Percentiles rank a stretch among this genome's conserved stretches.
Conservation (phyloP, 2,888 invertebrate species). For the Hemicrepidius hirtus region DNA sequence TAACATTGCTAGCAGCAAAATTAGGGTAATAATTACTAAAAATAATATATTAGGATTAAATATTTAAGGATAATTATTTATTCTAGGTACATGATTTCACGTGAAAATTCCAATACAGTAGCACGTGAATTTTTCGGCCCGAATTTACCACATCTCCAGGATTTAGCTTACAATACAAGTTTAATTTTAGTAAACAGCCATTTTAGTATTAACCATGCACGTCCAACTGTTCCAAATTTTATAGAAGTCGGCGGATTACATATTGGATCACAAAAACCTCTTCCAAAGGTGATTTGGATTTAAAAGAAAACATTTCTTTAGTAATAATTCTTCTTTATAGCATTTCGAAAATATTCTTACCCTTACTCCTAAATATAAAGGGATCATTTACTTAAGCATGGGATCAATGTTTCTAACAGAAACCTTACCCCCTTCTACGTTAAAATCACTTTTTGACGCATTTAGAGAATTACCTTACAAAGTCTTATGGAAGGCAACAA, state of each 20-base stretch:
- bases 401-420: constrained; percentile 77
- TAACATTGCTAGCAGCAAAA: constrained; percentile 59
- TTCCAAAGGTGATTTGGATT: constrained; percentile 70
- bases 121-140: constrained; percentile 74
- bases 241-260: constrained; percentile 77
- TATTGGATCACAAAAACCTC: constrained; percentile 69
- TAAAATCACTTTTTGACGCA: constrained; percentile 73
- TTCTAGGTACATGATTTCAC: background rate
- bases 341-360: constrained; percentile 60
- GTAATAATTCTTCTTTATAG: too few relatives aligned
- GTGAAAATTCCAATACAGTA: background rate
- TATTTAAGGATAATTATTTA: background rate
- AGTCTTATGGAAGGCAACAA: constrained; percentile 75
- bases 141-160: constrained; percentile 70
- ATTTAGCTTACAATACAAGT: constrained; percentile 74
- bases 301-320: too few relatives aligned
- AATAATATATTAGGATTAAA: too few relatives aligned
- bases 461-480: constrained; percentile 74
- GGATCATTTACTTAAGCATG: constrained; percentile 76
- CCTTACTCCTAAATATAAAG: constrained; percentile 56
- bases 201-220: constrained; percentile 75
- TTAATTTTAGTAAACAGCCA: constrained; percentile 76
- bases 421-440: constrained; percentile 72
- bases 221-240: constrained; percentile 75
- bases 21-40: constrained; percentile 22